Evolutionary conservation across 2,888 invertebrate genomes (phyloP).

Genomic region (Latrodectus hesperus): DNA sequence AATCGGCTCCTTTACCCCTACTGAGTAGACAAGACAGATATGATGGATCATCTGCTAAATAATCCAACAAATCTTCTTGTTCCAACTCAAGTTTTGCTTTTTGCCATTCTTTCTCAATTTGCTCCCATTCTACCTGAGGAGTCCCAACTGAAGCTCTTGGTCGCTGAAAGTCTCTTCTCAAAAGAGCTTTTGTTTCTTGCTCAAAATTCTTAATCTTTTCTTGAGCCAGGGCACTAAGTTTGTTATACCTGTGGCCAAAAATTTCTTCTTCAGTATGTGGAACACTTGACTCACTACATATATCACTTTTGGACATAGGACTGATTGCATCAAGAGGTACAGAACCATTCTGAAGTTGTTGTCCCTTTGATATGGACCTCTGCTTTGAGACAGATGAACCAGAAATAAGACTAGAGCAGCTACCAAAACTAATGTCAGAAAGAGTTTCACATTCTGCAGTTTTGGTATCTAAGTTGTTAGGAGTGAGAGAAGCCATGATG

Average conservation of each 20-base stretch:
- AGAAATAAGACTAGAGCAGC: conserved; percentile 63
- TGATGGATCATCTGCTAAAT: conserved; percentile 76
- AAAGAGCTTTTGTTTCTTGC: conserved; percentile 84
- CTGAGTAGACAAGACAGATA: conserved; percentile 57
- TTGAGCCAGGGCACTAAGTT: conserved; percentile 75
- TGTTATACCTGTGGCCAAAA: conserved; percentile 49
- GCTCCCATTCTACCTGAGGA: conserved; percentile 72
- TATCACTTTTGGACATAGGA: conserved; percentile 16
- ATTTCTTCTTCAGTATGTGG: conserved; percentile 30
- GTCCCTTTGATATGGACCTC: conserved; percentile 45
- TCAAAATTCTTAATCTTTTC: conserved; percentile 83
- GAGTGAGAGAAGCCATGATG: conserved; percentile 7
- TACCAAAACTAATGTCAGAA: conserved; percentile 50
- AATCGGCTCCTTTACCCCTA: conserved; percentile 10
- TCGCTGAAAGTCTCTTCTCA: conserved; percentile 74
- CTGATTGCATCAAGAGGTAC: conserved; percentile 4
- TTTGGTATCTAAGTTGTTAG: conserved; percentile 8
- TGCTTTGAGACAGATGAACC: conserved; percentile 57
- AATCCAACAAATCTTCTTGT: conserved; percentile 77
- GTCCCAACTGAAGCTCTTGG: conserved; percentile 68
- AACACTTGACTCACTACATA: background rate
- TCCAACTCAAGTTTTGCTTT: conserved; percentile 78
- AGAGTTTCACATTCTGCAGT: conserved; percentile 18
- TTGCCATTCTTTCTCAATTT: conserved; percentile 77
- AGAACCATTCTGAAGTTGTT: conserved; percentile 24